Conservation (phyloP, 2,113 vertebrate species). For the Tyrannus savana region DNA sequence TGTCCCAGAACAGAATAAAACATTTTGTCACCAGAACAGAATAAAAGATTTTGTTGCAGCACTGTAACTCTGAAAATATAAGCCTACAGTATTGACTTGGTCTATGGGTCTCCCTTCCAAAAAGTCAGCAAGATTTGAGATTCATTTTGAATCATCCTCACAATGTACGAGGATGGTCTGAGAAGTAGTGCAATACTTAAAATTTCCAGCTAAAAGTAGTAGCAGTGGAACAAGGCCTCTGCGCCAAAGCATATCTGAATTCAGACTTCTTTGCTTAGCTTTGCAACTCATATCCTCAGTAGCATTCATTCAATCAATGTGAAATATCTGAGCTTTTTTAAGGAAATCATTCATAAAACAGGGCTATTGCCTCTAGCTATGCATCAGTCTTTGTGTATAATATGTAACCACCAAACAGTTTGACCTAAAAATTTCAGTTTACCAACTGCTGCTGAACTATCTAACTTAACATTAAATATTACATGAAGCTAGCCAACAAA, state of each 20-base stretch:
- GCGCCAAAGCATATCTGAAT: not conserved
- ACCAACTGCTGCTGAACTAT: not conserved
- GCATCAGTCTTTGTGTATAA: not conserved
- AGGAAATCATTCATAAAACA: not conserved
- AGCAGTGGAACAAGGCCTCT: not conserved
- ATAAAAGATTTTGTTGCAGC: not conserved
- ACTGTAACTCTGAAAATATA: not conserved
- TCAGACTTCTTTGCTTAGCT: not conserved
- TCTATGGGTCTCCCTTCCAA: not conserved
- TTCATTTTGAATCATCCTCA: not conserved
- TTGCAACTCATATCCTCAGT: not conserved
- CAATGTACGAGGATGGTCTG: not conserved
- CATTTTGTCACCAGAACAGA: not conserved
- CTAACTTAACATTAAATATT: not conserved
- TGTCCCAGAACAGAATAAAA: not conserved
- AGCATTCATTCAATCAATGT: not conserved
- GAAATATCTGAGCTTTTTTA: conserved; percentile 6
- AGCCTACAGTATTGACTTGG: not conserved
- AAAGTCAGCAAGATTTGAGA: not conserved
- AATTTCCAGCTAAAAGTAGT: not conserved
- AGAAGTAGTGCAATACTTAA: not conserved
- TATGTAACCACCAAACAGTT: not conserved
- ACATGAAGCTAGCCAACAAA: not conserved
- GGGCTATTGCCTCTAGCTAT: not conserved
- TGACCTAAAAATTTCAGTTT: not conserved